Conservation (phyloP, 2,113 vertebrate species). For the Pungitius pungitius region DNA sequence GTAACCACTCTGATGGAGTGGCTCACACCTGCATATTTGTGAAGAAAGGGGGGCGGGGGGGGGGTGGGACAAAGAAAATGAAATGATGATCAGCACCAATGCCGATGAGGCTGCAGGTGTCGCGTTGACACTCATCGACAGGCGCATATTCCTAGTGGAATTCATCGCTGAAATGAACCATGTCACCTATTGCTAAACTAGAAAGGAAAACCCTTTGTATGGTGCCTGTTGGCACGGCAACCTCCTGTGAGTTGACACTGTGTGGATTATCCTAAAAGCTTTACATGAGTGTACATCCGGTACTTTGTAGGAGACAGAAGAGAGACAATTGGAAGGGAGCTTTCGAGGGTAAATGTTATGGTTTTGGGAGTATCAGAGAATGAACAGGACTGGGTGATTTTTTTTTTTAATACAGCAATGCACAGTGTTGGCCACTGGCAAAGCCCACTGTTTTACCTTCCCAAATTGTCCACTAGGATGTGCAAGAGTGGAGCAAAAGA, state of each 20-base stretch:
- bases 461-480: slow-evolving; percentile 68
- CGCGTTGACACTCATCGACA: slow-evolving; percentile 58
- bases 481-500: slow-evolving; percentile 68
- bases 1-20: slow-evolving; percentile 22
- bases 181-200: slow-evolving; percentile 38
- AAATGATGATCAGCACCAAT: slow-evolving; percentile 44
- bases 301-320: not conserved
- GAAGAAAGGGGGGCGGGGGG: slow-evolving; percentile 27
- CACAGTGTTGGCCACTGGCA: not conserved
- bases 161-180: slow-evolving; percentile 41
- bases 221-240: slow-evolving; percentile 53
- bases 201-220: slow-evolving; percentile 16
- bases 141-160: slow-evolving; percentile 27
- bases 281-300: not conserved
- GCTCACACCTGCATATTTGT: slow-evolving; percentile 70
- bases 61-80: slow-evolving; percentile 14
- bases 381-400: slow-evolving; percentile 51
- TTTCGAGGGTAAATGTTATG: slow-evolving; percentile 12
- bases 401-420: not conserved
- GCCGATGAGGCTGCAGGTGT: slow-evolving; percentile 56
- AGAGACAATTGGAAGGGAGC: not conserved
- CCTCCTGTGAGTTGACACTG: slow-evolving; percentile 11
- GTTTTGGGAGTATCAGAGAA: slow-evolving; percentile 11
- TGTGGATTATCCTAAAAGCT: not conserved
- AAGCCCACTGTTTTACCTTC: not conserved